Evolutionary conservation across 1,140 invertebrate genomes (phyloP).

Genomic region (Hesperophylax magnus): DNA sequence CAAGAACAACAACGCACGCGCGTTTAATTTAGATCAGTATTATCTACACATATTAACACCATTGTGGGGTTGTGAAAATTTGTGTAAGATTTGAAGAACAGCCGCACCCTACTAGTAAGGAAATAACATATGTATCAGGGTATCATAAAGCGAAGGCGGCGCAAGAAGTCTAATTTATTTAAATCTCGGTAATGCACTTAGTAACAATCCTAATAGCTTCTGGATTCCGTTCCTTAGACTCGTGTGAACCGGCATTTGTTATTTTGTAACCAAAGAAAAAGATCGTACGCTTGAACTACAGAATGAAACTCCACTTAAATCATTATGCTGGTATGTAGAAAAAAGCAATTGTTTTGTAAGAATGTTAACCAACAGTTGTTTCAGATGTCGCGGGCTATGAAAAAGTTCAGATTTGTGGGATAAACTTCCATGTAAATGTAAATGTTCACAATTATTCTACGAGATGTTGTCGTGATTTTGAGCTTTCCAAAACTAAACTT

Average conservation of each 20-base stretch:
- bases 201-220: slow-evolving; percentile 21
- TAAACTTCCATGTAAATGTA: no score
- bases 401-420: no score
- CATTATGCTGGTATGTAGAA: no score
- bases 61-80: neutral
- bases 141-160: neutral
- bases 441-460: no score
- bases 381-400: no score
- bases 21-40: no score
- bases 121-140: neutral
- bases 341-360: no score
- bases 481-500: no score
- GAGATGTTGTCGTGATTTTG: no score
- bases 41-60: no score
- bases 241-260: slow-evolving; percentile 23
- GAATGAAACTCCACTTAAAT: neutral
- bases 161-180: slow-evolving; percentile 12
- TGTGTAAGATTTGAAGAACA: neutral
- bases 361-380: no score
- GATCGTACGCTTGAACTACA: neutral
- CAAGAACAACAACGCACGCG: no score
- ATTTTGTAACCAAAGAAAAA: neutral
- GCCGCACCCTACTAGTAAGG: neutral
- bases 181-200: slow-evolving; percentile 22
- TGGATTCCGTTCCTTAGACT: slow-evolving; percentile 10